Evolutionary conservation across 2,888 invertebrate species (phyloP), one percentile per base, ranked within the genome.

Genomic region (Adelphocoris suturalis): DNA sequence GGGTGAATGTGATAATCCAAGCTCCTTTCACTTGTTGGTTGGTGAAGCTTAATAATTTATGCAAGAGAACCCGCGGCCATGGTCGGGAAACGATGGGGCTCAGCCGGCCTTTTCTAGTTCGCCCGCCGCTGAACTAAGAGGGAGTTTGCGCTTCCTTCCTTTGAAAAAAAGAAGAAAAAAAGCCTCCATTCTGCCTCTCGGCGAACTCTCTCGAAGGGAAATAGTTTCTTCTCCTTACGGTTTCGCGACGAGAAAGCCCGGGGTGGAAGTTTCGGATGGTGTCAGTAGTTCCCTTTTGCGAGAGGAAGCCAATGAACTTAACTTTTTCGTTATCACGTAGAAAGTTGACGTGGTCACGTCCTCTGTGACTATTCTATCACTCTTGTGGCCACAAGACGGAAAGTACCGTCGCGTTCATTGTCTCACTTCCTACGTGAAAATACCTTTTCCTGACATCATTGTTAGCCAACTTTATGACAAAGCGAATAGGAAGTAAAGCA

Each of bases 1-100:
- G 37, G n/a, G 46, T 9, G 19, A 47, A 80, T 80, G 78, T 80
- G 46, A 80, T 80, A 80, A 80, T 80, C 28, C 78, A 46, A 37
- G 47, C 78, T 80, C 78, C 47, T 80, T 80, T 80, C 78, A 80
- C 78, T 80, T 80, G 78, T 80, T 80, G 78, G 78, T 80, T 14
- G 37, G 37, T 80, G 78, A 80, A 46, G 46, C 78, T 47, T 7
- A 80, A 80, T 80, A 80, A 80, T 80, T 80, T 46, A 80, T 80
- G 78, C 47, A 80, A 80, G 12, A 46, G 68, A 27, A 23, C 68
- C 68, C 19, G n/a, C n/a, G 61, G 68, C 19, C 37, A 37, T 52
- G 61, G 37, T n/a, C n/a, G n/a, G n/a, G n/a, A n/a, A n/a, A n/a
- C 23, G 1, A 37, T 5, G 4, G 13, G 12, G 28, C 28, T 28